phyloP scores from a whole-genome alignment of 2,888 invertebrate genomes.

The Ochropleura leucogaster region DNA sequence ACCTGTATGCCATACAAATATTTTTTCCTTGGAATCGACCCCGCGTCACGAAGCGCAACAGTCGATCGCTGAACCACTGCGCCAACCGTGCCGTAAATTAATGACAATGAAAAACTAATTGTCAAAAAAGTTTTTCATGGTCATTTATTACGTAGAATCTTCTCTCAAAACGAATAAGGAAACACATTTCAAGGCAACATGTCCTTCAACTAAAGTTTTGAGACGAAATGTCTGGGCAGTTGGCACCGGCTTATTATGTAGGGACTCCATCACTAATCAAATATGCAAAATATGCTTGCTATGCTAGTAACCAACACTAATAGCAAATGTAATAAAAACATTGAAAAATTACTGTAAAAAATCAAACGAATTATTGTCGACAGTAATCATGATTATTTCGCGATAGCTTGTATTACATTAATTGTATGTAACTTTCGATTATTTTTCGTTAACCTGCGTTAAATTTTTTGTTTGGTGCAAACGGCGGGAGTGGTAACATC shows the following conservation, averaged over 20 bases:
- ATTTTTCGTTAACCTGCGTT: background rate
- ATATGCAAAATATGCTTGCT: slow-evolving; percentile 21
- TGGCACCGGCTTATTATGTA: background rate
- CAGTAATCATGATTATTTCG: slow-evolving; percentile 11
- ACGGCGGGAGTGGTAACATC: background rate
- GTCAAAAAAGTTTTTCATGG: too few species aligned
- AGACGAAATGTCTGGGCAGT: background rate
- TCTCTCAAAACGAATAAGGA: too few species aligned
- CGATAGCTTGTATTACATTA: slow-evolving; percentile 13
- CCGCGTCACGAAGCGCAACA: too few species aligned
- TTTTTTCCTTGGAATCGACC: too few species aligned
- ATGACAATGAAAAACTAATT: too few species aligned
- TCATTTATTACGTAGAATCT: too few species aligned
- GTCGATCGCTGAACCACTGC: too few species aligned
- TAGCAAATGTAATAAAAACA: slow-evolving; percentile 6
- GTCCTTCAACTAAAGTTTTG: too few species aligned
- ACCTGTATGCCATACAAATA: too few species aligned
- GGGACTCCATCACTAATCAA: slow-evolving; percentile 3
- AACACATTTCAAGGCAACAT: too few species aligned
- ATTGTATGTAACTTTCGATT: background rate
- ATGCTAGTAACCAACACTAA: background rate
- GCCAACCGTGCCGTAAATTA: too few species aligned
- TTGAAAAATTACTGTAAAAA: slow-evolving; percentile 18
- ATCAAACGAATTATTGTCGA: slow-evolving; percentile 22
- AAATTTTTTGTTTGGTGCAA: background rate